Conservation (phyloP, 2,888 invertebrate species). For the Dinocampus coccinellae region DNA sequence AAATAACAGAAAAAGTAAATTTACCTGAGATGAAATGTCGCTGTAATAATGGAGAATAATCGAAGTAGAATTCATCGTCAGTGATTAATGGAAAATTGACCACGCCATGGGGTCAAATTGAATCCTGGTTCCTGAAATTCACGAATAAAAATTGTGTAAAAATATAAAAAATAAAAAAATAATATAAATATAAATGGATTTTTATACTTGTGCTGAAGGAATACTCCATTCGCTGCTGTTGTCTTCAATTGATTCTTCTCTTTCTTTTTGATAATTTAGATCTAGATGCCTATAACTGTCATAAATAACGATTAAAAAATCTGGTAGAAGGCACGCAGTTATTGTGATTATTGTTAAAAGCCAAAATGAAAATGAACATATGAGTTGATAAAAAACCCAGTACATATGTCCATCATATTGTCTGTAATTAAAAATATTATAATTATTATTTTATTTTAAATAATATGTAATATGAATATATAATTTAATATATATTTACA, state of each 20-base stretch:
- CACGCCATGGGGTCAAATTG: slow-evolving; percentile 49
- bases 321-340: slow-evolving; percentile 73
- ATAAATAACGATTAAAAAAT: slow-evolving; percentile 64
- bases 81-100: slow-evolving; percentile 44
- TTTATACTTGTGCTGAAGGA: slow-evolving; percentile 37
- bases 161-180: background rate
- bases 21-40: slow-evolving; percentile 30
- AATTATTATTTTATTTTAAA: slow-evolving; percentile 5
- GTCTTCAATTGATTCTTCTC: slow-evolving; percentile 36
- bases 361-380: slow-evolving; percentile 75
- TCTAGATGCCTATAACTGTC: slow-evolving; percentile 49
- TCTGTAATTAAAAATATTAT: slow-evolving; percentile 52
- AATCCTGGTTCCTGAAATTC: slow-evolving; percentile 43
- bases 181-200: slow-evolving; percentile 13
- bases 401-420: slow-evolving; percentile 72
- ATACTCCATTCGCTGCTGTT: slow-evolving; percentile 39
- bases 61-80: slow-evolving; percentile 28
- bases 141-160: background rate
- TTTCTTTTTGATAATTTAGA: slow-evolving; percentile 44
- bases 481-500: slow-evolving; percentile 72
- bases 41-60: background rate
- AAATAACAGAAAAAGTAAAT: background rate
- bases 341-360: slow-evolving; percentile 72
- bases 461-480: background rate
- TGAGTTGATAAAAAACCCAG: slow-evolving; percentile 74